Evolutionary conservation across 2,888 invertebrate genomes (phyloP).

Genomic region (Glyphotaelius pellucidus): DNA sequence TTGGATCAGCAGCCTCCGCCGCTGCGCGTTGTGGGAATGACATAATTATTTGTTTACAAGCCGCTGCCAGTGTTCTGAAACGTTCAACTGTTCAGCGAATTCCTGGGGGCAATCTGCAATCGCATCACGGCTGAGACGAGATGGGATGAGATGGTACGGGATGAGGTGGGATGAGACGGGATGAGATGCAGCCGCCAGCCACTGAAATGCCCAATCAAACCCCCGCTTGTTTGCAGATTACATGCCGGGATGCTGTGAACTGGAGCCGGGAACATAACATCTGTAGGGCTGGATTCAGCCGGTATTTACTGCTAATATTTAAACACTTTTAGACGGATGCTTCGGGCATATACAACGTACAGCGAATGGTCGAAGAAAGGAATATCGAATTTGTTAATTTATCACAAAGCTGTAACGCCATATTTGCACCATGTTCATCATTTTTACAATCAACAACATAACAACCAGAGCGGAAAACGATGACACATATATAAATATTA

Average conservation of each 20-base stretch:
- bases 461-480: too few relatives aligned
- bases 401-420: too few relatives aligned
- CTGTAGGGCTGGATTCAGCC: not conserved
- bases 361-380: not conserved
- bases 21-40: not conserved
- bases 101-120: slow-evolving; percentile 35
- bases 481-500: too few relatives aligned
- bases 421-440: too few relatives aligned
- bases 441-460: too few relatives aligned
- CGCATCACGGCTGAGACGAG: not conserved
- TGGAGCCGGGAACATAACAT: not conserved
- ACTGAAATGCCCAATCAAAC: slow-evolving; percentile 27
- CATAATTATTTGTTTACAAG: slow-evolving; percentile 33
- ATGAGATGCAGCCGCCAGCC: not conserved
- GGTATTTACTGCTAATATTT: not conserved
- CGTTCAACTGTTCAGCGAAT: slow-evolving; percentile 18
- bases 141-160: not conserved
- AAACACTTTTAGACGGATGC: not conserved
- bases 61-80: slow-evolving; percentile 34
- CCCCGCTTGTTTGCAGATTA: slow-evolving; percentile 14
- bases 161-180: not conserved
- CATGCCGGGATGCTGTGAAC: not conserved
- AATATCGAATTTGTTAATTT: not conserved
- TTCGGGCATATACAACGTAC: not conserved
- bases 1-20: not conserved